A percentile compares a stretch with the other conserved stretches of the same genome.
These are phyloP conservation scores for Congeria kusceri DNA, from an alignment of 2,888 invertebrate species.

Conservation along the genomic window DNA sequence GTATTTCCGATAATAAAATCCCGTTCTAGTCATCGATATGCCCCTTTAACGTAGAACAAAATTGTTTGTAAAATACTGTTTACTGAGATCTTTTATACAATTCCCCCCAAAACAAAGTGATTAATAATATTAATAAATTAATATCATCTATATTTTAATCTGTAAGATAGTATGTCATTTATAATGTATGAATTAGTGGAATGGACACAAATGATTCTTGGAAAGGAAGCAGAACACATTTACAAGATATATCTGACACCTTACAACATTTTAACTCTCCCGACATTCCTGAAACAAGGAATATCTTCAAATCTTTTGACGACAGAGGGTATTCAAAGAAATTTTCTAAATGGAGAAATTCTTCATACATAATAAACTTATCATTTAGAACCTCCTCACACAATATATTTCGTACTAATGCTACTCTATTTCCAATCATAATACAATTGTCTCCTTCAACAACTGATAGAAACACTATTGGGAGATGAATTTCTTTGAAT, in stretches of 20 bases:
- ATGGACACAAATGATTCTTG: slow-evolving; percentile 6
- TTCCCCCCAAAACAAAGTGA: too few species aligned
- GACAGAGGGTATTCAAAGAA: slow-evolving; percentile 29
- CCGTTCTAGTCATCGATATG: too few species aligned
- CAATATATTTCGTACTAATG: slow-evolving; percentile 18
- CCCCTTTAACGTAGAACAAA: too few species aligned
- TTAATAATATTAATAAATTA: too few species aligned
- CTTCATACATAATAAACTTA: slow-evolving; percentile 23
- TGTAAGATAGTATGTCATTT: background rate
- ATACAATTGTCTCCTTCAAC: slow-evolving; percentile 14
- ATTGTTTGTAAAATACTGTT: too few species aligned
- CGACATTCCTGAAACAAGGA: slow-evolving; percentile 28
- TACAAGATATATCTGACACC: slow-evolving; percentile 27
- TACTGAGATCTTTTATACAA: too few species aligned
- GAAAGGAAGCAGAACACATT: slow-evolving; percentile 47
- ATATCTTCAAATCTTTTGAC: slow-evolving; percentile 38
- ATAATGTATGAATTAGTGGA: slow-evolving; percentile 23
- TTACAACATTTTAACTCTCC: slow-evolving; percentile 8
- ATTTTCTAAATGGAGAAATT: slow-evolving; percentile 17
- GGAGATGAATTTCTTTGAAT: slow-evolving; percentile 16
- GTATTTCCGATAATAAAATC: too few species aligned
- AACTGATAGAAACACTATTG: slow-evolving; percentile 1
- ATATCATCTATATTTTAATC: too few species aligned
- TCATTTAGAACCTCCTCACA: background rate
- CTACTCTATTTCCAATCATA: slow-evolving; percentile 9